Base-by-base conservation (phyloP, 2,888 invertebrate genomes). In the Scaptomyza flava region DNA sequence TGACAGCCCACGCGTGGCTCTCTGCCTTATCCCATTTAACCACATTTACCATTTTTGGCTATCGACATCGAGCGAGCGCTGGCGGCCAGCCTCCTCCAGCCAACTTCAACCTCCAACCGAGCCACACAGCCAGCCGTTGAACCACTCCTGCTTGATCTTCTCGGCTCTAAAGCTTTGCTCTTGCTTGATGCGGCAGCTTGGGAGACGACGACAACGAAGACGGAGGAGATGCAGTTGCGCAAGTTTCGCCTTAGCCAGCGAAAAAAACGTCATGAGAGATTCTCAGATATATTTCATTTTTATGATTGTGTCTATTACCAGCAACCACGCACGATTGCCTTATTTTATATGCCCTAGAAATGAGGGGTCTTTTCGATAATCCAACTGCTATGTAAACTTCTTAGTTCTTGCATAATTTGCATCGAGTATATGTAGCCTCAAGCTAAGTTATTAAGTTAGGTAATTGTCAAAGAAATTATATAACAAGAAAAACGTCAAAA, bases 201-300 rank as follows among this genome's bases (percentile, higher is more conserved):
- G 52, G 30, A 74, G 72, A 64, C 59, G 56, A 60, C 45, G 41
- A 33, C 52, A 56, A 69, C 45, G 42, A 34, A 46, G 66, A 11
- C 7, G 34, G 50, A 31, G 48, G 46, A 42, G 63, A 46, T 50
- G 20, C 54, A 54, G 65, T 87, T 83, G 83, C 87, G 83, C 83
- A 84, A 84, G 76, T 67, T 50, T 63, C 45, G 76, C 78, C 70
- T 72, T 57, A 51, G 71, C 78, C 79, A 70, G 69, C 52, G 56
- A 41, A 17, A 41, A 41, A 17, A 85, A 66, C 82, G 74, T 80
- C 85, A 82, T 87, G 84, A 81, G 74, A 85, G 85, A 85, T 85
- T 85, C 85, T 87, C 87, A 84, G 84, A 87, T 84, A 85, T 87
- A 85, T 87, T 87, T 85, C 85, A 87, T 86, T 86, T 87, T 85